phyloP scores from a whole-genome alignment of 2,113 vertebrate species.

The Ctenomys sociabilis region DNA sequence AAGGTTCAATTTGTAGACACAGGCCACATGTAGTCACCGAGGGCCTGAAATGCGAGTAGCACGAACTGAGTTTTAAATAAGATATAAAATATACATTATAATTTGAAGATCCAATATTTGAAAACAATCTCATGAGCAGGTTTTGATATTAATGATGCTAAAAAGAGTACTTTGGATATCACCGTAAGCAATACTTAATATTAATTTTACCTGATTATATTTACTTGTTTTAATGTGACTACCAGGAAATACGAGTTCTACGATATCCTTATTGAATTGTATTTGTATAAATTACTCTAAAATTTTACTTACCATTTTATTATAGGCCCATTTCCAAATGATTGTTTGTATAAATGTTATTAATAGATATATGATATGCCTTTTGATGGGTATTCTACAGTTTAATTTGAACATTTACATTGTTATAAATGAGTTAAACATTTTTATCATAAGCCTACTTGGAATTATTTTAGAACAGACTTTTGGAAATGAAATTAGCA shows the following conservation, averaged over 20 bases:
- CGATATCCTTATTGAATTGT: not conserved
- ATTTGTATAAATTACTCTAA: not conserved
- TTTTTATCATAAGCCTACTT: not conserved
- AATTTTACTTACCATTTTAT: not conserved
- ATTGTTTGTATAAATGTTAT: not conserved
- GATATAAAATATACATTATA: not conserved
- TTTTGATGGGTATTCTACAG: not conserved
- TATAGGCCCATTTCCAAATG: not conserved
- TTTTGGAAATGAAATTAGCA: not conserved
- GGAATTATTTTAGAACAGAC: not conserved
- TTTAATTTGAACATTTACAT: not conserved
- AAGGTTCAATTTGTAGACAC: not conserved
- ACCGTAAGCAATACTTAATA: not conserved
- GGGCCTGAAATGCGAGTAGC: not conserved
- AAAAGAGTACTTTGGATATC: not conserved
- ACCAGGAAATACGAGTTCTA: not conserved
- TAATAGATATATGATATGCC: not conserved
- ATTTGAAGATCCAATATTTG: not conserved
- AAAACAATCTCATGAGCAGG: not conserved
- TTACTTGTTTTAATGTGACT: not conserved
- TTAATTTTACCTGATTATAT: not conserved
- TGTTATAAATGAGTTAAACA: not conserved
- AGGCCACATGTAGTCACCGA: not conserved
- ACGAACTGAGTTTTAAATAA: not conserved
- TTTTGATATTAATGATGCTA: not conserved